Evolutionary conservation across 2,113 vertebrate species (phyloP).

Genomic region (Cinclus mexicanus): DNA sequence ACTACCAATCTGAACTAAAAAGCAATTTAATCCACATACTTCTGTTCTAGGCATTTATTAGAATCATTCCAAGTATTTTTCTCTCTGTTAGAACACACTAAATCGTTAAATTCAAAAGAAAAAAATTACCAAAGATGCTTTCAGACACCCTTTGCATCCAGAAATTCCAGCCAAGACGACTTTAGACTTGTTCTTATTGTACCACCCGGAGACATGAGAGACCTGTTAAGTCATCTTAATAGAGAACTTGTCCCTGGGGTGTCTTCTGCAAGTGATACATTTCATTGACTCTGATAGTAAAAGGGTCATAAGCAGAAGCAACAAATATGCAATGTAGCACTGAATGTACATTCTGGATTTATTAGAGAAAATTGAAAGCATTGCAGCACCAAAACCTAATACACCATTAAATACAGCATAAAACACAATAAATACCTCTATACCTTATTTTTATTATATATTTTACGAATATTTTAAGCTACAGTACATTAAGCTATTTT

Average conservation of each 20-base stretch:
- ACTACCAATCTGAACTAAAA: background rate
- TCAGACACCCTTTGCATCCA: background rate
- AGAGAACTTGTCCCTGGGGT: slow-evolving; percentile 37
- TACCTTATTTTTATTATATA: background rate
- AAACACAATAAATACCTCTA: slow-evolving; percentile 3
- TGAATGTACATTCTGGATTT: slow-evolving; percentile 21
- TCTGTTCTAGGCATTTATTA: background rate
- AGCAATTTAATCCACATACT: background rate
- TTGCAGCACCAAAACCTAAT: background rate
- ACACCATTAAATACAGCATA: slow-evolving; percentile 18
- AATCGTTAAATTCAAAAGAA: background rate
- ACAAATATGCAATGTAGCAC: slow-evolving; percentile 20
- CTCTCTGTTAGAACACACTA: background rate
- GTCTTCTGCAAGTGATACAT: slow-evolving; percentile 53
- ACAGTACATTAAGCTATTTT: background rate
- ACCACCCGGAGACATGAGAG: slow-evolving; percentile 29
- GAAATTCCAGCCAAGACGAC: slow-evolving; percentile 34
- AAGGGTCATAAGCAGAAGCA: slow-evolving; percentile 59
- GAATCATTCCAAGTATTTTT: background rate
- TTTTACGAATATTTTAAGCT: background rate
- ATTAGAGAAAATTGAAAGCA: slow-evolving; percentile 20
- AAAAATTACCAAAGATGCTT: background rate
- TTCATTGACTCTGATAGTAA: slow-evolving; percentile 53
- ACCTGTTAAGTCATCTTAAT: slow-evolving; percentile 55
- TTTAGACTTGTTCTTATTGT: slow-evolving; percentile 23